These are phyloP conservation scores for Odontomyia ornata DNA, from an alignment of 2,888 invertebrate species.

Conservation along the genomic window DNA sequence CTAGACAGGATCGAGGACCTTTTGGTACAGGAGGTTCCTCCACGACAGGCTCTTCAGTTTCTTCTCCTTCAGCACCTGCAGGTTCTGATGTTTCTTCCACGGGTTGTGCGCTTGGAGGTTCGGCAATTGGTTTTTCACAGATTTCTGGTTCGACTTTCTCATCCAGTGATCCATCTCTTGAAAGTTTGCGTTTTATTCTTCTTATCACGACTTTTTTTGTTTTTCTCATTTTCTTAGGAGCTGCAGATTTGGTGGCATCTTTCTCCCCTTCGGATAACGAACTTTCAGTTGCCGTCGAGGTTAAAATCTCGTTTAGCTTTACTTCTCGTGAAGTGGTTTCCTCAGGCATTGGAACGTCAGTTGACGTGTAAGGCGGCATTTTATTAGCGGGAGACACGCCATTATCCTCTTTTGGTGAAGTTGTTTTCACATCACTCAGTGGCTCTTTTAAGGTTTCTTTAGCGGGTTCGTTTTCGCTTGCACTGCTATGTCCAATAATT, in stretches of 20 bases:
- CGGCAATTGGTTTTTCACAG: constrained; percentile 58
- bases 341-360: background rate
- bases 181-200: constrained; percentile 60
- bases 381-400: background rate
- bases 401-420: too few relatives aligned
- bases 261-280: background rate
- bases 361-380: background rate
- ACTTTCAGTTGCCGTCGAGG: background rate
- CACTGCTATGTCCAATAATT: background rate
- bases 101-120: constrained; percentile 55
- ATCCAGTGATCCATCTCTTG: constrained; percentile 53
- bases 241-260: constrained; percentile 44
- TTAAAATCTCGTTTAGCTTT: constrained; percentile 48
- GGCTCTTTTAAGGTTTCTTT: too few relatives aligned
- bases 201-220: constrained; percentile 60
- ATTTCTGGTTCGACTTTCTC: constrained; percentile 57
- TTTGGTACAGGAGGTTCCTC: constrained; percentile 13
- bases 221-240: constrained; percentile 55
- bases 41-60: constrained; percentile 51
- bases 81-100: constrained; percentile 55
- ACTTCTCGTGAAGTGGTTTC: constrained; percentile 50
- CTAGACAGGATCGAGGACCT: constrained; percentile 57
- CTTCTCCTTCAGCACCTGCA: constrained; percentile 46
- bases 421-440: background rate
- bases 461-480: too few relatives aligned